phyloP scores from a whole-genome alignment of 2,113 vertebrate genomes.

The Haliaeetus leucogaster region DNA sequence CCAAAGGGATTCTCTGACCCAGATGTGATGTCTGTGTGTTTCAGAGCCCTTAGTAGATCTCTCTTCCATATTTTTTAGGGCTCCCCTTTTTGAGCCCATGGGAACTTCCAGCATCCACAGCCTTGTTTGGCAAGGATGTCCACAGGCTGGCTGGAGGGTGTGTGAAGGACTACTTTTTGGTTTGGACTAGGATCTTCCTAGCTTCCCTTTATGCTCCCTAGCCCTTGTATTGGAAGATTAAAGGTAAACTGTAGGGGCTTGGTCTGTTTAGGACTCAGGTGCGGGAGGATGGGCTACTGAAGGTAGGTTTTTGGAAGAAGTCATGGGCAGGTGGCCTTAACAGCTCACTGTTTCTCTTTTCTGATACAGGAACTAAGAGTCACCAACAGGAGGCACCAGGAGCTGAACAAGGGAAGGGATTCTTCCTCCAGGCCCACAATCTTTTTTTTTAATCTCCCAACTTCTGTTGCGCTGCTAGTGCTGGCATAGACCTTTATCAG shows the following conservation, averaged over 20 bases:
- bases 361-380: neutral
- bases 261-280: neutral
- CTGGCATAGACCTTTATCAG: neutral
- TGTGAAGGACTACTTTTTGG: neutral
- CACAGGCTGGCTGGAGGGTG: neutral
- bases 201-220: neutral
- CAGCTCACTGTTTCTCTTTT: neutral
- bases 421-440: neutral
- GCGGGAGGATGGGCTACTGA: neutral
- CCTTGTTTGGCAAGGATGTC: fast-evolving
- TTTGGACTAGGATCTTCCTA: neutral
- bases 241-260: neutral
- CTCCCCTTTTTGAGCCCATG: neutral
- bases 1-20: neutral
- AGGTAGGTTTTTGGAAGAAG: neutral
- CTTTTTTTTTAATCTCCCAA: neutral
- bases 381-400: neutral
- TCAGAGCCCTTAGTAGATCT: neutral
- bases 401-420: neutral
- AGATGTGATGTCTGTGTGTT: neutral
- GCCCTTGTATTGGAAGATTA: neutral
- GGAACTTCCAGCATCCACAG: neutral
- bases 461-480: neutral
- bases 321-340: neutral
- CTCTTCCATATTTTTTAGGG: neutral